Evolutionary conservation across 2,888 invertebrate species (phyloP), one percentile per base, ranked within the genome.

Genomic region (Falcaria lacertinaria): DNA sequence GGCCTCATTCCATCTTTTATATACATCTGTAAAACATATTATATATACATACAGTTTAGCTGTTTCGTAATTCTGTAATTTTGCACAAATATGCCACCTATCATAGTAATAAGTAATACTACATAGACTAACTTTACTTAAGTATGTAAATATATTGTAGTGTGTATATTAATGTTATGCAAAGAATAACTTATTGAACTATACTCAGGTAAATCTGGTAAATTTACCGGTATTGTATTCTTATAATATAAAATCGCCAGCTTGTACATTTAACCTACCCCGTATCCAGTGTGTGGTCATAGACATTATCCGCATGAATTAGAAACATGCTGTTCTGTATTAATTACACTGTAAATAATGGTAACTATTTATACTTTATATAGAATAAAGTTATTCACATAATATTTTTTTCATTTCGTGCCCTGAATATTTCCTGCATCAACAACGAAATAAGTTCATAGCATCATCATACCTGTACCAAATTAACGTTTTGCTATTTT

Each of bases 351-450:
- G 77, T 83, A 79, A 65, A 76, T 75, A 77, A 28, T 28, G 54
- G 62, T 70, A 73, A 71, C 66, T 84, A 84, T 81, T 82, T 84
- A 82, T 77, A 83, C 74, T 78, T 73, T 77, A 75, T n/a, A n/a
- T 69, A 74, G 64, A 85, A 80, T 86, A 85, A 84, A 77, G 59
- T 71, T 62, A 67, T 70, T 60, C 67, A 68, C 63, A 43, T 15
- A 43, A 36, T 22, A 19, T 44, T 47, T 11, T 28, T 28, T 28
- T 11, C 1, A 2, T 11, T 19, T 19, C 19, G 19, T 4, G 6
- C 6, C 19, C 19, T 3, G 4, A 19, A 19, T 19, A 19, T 4
- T 19, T 4, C 6, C 19, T 19, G 19, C 19, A 3, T 19, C 3
- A 19, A 19, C 19, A 19, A 6, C 19, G n/a, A n/a, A n/a, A n/a